These are phyloP conservation scores for Aspidapion aeneum DNA, from an alignment of 2,888 invertebrate genomes.

Conservation along the genomic window DNA sequence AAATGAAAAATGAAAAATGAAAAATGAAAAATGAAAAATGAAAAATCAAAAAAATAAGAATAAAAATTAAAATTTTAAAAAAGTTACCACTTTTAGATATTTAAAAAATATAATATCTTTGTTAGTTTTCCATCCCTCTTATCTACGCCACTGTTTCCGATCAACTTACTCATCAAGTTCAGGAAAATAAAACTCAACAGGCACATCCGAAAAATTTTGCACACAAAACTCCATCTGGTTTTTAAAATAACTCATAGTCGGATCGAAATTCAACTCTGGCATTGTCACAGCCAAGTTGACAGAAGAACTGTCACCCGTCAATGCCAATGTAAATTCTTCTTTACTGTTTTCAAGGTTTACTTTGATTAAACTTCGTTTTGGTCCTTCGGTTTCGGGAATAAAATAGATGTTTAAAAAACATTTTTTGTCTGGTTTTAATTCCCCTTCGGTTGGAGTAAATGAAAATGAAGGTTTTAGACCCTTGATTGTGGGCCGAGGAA, in stretches of 20 bases:
- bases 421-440: conserved; percentile 51
- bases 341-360: conserved; percentile 53
- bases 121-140: too few relatives aligned
- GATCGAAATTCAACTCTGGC: conserved; percentile 55
- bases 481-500: conserved; percentile 43
- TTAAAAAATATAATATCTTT: too few relatives aligned
- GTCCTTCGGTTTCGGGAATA: conserved; percentile 53
- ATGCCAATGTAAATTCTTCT: conserved; percentile 48
- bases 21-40: too few relatives aligned
- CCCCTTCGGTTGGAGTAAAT: conserved; percentile 47
- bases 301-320: conserved; percentile 54
- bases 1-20: too few relatives aligned
- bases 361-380: conserved; percentile 38
- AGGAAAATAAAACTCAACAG: conserved; percentile 65
- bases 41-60: too few relatives aligned
- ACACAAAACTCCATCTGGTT: conserved; percentile 58
- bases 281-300: conserved; percentile 54
- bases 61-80: too few relatives aligned
- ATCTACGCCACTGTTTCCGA: too few relatives aligned
- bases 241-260: conserved; percentile 61
- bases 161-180: conserved; percentile 62
- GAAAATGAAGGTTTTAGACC: conserved; percentile 32
- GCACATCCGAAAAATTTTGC: conserved; percentile 61
- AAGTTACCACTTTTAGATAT: too few relatives aligned
- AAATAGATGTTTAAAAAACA: conserved; percentile 56